Evolutionary conservation across 2,888 invertebrate genomes (phyloP), one percentile per base, ranked within the genome.

Genomic region (Euplagia quadripunctaria): DNA sequence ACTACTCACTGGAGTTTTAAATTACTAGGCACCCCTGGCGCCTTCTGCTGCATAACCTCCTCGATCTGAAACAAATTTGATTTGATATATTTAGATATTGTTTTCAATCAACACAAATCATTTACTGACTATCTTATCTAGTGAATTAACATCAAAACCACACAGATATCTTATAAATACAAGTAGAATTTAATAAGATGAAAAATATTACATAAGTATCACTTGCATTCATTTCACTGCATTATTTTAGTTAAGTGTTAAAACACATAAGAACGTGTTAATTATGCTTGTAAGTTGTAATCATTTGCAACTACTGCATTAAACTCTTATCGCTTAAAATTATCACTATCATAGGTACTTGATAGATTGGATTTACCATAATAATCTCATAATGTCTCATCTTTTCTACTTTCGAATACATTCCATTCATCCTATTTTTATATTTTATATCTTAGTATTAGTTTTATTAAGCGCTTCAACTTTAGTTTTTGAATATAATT

Each of bases 21-120:
- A 84, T 90, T 92, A 87, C 85, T 89, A 90, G 95, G 95, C 95
- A 94, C 95, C 94, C 87, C 88, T 76, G 95, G 95, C 94, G 92
- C 94, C 94, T 89, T 94, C 91, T 94, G 92, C 93, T 95, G 95
- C 95, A 96, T 96, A 93, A 95, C 95, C 95, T 95, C 95, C 91
- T 94, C 94, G 92, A 95, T 93, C 95, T 95, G 86, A 68, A 92
- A 92, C 81, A 87, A 89, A 12, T 7, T 41, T 31, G 12, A 6
- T 46, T 43, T 11, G 12, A n/a, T 8, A n/a, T 8, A 49, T 5
- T 20, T 51, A 49, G 11, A 31, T 8, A 68, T 12, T 14, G 1
- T 14, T 61, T 31, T 31, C 12, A 11, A 11, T 20, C 4, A 20
- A 31, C 61, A 31, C 14, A 58, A 20, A 4, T n/a, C 31, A 61